Conservation (phyloP, 1,140 invertebrate genomes). For the Leucophenga varia region DNA sequence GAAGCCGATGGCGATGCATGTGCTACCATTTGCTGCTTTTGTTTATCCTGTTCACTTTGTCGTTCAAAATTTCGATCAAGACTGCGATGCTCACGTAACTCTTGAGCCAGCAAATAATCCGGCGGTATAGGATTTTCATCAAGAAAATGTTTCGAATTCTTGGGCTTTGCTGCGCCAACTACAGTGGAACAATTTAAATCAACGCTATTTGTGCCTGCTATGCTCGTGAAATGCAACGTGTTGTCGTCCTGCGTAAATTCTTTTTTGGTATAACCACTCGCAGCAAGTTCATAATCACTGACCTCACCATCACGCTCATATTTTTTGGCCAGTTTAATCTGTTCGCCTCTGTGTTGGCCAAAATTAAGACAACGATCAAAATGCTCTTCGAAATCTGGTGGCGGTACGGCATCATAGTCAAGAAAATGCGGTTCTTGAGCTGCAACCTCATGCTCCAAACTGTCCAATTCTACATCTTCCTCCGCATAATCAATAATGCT, state of each 20-base stretch:
- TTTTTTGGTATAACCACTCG: conserved; percentile 52
- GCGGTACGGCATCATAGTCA: conserved; percentile 62
- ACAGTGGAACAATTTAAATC: neutral
- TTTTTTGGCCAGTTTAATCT: conserved; percentile 53
- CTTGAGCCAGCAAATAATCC: conserved; percentile 48
- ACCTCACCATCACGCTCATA: conserved; percentile 53
- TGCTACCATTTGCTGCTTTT: conserved; percentile 25
- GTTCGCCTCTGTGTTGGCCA: conserved; percentile 28
- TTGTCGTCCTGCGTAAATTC: conserved; percentile 54
- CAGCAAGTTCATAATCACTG: conserved; percentile 52
- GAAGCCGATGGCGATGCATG: conserved; percentile 9
- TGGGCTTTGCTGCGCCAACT: conserved; percentile 14
- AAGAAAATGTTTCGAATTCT: conserved; percentile 48
- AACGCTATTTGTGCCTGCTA: conserved; percentile 2
- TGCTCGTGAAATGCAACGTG: conserved; percentile 37
- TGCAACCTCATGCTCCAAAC: conserved; percentile 41
- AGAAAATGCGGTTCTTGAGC: conserved; percentile 61
- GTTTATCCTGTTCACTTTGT: conserved; percentile 43
- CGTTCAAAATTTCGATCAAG: conserved; percentile 51
- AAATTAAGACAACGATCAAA: conserved; percentile 21
- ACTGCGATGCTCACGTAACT: conserved; percentile 47
- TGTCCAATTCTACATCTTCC: conserved; percentile 16
- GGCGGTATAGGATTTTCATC: conserved; percentile 56
- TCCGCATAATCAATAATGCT: conserved; percentile 12
- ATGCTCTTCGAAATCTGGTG: conserved; percentile 59